Evolutionary conservation across 2,888 invertebrate genomes (phyloP).

Genomic region (Heteropelma amictum): DNA sequence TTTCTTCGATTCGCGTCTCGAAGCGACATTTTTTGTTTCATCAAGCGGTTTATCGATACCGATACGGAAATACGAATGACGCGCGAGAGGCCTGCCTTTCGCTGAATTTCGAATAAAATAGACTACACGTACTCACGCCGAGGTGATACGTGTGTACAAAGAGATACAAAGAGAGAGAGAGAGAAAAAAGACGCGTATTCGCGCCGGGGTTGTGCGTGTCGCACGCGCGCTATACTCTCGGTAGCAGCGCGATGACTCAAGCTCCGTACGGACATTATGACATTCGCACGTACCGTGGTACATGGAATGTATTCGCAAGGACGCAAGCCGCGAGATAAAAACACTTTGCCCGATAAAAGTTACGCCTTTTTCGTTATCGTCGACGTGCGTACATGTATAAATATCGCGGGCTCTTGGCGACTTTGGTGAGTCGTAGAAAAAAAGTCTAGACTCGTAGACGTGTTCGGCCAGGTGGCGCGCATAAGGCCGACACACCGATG

Average conservation of each 20-base stretch:
- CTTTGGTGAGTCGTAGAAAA: slow-evolving; percentile 58
- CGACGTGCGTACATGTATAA: neutral
- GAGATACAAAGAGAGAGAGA: neutral
- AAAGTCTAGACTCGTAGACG: slow-evolving; percentile 60
- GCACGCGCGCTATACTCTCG: slow-evolving; percentile 43
- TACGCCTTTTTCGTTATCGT: neutral
- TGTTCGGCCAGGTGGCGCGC: slow-evolving; percentile 67
- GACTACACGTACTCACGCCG: neutral
- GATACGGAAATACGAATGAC: too few species aligned
- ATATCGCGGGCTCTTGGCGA: slow-evolving; percentile 29
- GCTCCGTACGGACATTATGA: slow-evolving; percentile 15
- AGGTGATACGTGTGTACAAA: neutral
- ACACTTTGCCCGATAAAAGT: too few species aligned
- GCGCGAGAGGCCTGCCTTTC: too few species aligned
- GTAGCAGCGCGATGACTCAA: slow-evolving; percentile 46
- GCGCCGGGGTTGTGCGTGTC: slow-evolving; percentile 43
- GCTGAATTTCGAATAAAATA: too few species aligned
- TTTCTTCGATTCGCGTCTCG: too few species aligned
- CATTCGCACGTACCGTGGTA: neutral
- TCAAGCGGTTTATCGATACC: too few species aligned
- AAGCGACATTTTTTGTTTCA: too few species aligned
- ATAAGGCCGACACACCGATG: slow-evolving; percentile 56
- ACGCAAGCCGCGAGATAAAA: too few species aligned
- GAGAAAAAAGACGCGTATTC: slow-evolving; percentile 8
- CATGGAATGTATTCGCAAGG: too few species aligned